Evolutionary conservation across 2,113 vertebrate genomes (phyloP), one percentile per base, ranked within the genome.

Genomic region (Psilopogon haemacephalus): DNA sequence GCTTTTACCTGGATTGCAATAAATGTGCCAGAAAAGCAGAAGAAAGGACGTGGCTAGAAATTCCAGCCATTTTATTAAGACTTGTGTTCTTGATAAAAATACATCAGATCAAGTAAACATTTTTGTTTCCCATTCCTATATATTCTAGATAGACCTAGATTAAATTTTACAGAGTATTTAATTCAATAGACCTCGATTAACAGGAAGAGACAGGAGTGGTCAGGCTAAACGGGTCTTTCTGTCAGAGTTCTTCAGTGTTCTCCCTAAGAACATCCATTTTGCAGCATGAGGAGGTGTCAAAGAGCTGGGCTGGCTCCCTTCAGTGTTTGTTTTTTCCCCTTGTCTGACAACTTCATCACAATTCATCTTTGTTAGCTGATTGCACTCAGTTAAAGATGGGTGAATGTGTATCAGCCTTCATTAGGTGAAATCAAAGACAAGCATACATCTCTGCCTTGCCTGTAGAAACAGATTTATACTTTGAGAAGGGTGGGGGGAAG

Each of bases 311-410:
- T 94, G 91, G 77, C 84, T 78, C 46, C 74, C 68, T 63, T 88
- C 3, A 14, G 74, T 89, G 77, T 93, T 89, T 95, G 76, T 93
- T 94, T 91, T 88, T 63, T 84, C 93, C 86, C 90, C 52, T 50
- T 73, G 78, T 94, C 92, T 95, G 93, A 95, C 73, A 85, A 46
- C 72, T 75, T 96, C 94, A 90, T 97, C 95, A 92, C 84, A 88
- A 89, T 95, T 50, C 83, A 79, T 94, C 93, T 93, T 88, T 84
- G 72, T 90, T 81, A 80, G 46, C 52, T 56, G n/a, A 79, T 62
- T 68, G 76, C 89, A 94, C 90, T 92, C 80, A 95, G 84, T 95
- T 91, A 75, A 91, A 80, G 85, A 92, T 6, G 93, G 67, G 81
- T 90, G 92, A 95, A 54, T 42, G 69, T 90, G 83, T 59, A 92